Base-by-base conservation (phyloP, 2,113 vertebrate species). In the Cheirogaleus medius region DNA sequence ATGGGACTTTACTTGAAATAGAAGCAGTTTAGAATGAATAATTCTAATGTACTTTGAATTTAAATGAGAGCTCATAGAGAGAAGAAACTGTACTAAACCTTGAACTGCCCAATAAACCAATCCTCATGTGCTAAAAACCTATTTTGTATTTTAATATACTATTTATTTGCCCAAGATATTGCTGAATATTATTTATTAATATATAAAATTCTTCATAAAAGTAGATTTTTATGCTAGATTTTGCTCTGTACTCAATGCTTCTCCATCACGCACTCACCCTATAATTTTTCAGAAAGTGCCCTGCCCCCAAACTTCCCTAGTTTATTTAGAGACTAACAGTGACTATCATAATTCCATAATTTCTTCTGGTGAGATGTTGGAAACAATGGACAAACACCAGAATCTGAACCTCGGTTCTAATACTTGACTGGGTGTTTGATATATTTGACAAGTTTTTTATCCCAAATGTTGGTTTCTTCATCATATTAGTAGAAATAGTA, bases 21-120 rank as follows among this genome's bases (percentile, higher is more conserved):
- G 66, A 94, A 89, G 8, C 49, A 91, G 6, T 69, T 96, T 94
- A 94, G 81, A 94, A 78, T 49, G 73, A 82, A 71, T 25, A 89
- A 49, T 91, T 71, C n/a, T 60, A 91, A 88, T 49, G 63, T 7
- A 27, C 83, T 94, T 88, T 80, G 52, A 91, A 88, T 93, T 93
- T 60, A 90, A 54, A 60, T 64, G 13, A 78, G 58, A 49, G 8
- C 25, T 80, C 44, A 74, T 42, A 32, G 39, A 92, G 39, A 90
- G 3, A 17, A 93, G 23, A 85, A 84, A 76, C 18, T 49, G 2
- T 39, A 27, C 39, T 49, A 85, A 44, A 68, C 20, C 44, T 81
- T 92, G 71, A 90, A 66, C 44, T 78, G 80, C 44, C 58, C 27
- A 32, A 17, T 60, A 94, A 90, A 91, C 13, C 17, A 85, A 34